Conservation (phyloP, 2,113 vertebrate genomes). For the Xiphorhynchus elegans region DNA sequence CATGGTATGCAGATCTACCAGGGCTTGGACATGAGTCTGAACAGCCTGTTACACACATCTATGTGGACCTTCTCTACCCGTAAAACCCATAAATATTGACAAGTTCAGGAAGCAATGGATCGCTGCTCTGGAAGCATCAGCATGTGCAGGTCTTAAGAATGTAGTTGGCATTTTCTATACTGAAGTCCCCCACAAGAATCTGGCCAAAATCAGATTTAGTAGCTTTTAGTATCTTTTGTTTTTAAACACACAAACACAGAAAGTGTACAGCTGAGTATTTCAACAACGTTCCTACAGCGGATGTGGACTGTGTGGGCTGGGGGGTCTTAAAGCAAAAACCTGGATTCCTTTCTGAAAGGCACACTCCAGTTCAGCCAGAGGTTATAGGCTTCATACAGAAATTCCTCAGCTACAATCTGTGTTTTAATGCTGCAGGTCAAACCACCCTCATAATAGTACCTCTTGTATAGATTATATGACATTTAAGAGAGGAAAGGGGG, state of each 20-base stretch:
- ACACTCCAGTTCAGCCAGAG: constrained; percentile 64
- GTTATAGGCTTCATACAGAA: constrained; percentile 59
- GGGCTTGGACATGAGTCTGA: neutral
- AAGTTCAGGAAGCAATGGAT: neutral
- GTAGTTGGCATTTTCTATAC: neutral
- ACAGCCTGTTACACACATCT: neutral
- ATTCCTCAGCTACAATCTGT: constrained; percentile 51
- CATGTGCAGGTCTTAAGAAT: neutral
- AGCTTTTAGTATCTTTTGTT: constrained; percentile 31
- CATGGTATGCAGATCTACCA: too few relatives aligned
- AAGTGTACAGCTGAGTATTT: neutral
- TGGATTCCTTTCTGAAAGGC: constrained; percentile 63
- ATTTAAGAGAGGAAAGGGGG: constrained; percentile 56
- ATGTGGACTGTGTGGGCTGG: constrained; percentile 37
- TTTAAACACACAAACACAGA: neutral
- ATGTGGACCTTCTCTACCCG: neutral
- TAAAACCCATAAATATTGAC: neutral
- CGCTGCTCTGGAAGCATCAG: neutral
- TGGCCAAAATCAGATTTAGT: neutral
- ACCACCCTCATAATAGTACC: constrained; percentile 59
- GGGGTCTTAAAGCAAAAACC: constrained; percentile 31
- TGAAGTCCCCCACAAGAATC: neutral
- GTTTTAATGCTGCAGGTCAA: constrained; percentile 49
- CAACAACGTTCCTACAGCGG: neutral
- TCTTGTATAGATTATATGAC: constrained; percentile 50